A percentile compares a stretch with the other conserved stretches of the same genome.
Evolutionary conservation across 37 sponge, comb jelly and placozoan species (phyloP).

Genomic region (Eunapius fragilis): DNA sequence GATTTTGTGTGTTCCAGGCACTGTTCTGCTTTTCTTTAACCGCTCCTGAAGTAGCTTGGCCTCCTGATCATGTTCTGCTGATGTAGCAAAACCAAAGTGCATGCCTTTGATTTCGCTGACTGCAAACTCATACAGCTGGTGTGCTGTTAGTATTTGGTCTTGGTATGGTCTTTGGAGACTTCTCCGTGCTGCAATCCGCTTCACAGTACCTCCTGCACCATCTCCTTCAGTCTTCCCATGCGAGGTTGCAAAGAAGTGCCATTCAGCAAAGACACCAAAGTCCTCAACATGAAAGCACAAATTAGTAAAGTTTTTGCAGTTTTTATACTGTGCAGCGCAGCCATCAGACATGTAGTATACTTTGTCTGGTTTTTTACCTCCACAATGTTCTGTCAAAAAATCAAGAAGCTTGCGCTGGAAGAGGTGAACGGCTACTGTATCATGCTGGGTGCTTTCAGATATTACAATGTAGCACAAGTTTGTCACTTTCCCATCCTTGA

Average conservation of each 20-base stretch:
- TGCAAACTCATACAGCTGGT: constrained; percentile 21
- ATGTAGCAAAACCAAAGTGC: constrained; percentile 17
- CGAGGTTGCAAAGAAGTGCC: constrained; percentile 38
- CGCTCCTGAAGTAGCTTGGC: constrained; percentile 1
- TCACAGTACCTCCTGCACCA: too few relatives aligned
- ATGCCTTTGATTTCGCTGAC: neutral
- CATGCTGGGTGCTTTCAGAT: constrained; percentile 51
- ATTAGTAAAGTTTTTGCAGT: constrained; percentile 5
- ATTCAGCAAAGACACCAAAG: constrained; percentile 20
- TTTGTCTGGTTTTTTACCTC: constrained; percentile 22
- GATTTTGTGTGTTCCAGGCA: constrained; percentile 17
- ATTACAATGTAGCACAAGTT: constrained; percentile 42
- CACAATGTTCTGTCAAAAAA: neutral
- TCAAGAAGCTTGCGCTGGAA: neutral
- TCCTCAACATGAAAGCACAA: constrained; percentile 13
- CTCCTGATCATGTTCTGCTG: constrained; percentile 1
- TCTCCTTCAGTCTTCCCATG: constrained; percentile 6
- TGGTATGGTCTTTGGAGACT: constrained; percentile 13
- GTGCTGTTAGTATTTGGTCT: constrained; percentile 15
- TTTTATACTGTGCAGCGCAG: constrained; percentile 8
- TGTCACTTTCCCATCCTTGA: constrained; percentile 8
- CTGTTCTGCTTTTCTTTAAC: neutral
- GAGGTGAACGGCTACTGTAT: constrained; percentile 41
- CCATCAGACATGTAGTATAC: constrained; percentile 18
- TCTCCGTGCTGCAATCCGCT: neutral